Conservation (phyloP, 2,888 invertebrate species). For the Agrotis ipsilon region DNA sequence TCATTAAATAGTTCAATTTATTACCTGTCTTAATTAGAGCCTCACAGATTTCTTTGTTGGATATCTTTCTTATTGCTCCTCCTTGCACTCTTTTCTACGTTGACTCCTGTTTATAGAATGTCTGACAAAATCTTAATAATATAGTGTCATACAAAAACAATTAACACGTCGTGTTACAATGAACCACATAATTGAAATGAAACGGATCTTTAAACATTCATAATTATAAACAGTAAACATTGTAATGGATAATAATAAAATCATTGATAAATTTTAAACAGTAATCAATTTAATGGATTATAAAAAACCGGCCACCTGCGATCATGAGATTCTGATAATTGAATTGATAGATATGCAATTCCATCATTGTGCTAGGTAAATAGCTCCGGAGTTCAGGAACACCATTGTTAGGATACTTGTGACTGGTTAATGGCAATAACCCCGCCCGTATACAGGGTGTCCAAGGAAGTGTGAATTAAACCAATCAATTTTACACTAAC, state of each 20-base stretch:
- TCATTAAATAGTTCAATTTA: neutral
- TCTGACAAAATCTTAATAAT: neutral
- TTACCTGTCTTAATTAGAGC: neutral
- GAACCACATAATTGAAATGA: neutral
- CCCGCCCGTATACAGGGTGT: no score
- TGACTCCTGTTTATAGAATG: neutral
- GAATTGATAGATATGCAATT: no score
- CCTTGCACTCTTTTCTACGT: neutral
- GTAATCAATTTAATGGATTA: no score
- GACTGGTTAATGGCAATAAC: no score
- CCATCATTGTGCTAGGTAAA: no score
- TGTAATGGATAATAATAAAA: neutral
- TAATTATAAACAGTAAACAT: constrained; percentile 2
- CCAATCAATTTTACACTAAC: no score
- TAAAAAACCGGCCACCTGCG: no score
- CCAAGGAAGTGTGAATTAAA: no score
- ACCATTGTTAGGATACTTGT: no score
- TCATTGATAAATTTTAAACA: no score
- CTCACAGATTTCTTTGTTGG: neutral
- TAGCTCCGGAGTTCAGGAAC: no score
- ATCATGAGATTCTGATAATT: no score
- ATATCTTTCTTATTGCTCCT: neutral
- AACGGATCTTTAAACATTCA: neutral
- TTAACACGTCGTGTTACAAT: neutral
- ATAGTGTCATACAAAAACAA: neutral